Evolutionary conservation across 2,797 vertebrate genomes (phyloP), one percentile per base, ranked within the genome.

Genomic region (Cirrhinus mrigala): DNA sequence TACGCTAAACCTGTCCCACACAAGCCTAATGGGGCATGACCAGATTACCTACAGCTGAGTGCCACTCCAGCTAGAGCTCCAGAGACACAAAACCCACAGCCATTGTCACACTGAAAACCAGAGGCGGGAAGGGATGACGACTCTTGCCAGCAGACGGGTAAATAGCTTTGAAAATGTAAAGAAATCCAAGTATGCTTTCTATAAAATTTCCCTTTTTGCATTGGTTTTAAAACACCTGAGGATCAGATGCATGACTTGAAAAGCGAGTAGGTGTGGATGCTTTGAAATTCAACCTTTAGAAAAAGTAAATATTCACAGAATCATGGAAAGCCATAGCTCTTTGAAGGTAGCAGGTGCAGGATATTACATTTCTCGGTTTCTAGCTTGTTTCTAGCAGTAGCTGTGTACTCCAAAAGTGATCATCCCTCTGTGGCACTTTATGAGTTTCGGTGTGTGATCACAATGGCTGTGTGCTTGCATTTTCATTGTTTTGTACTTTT

Each of bases 21-120:
- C 87, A 68, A 69, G 84, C 74, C 87, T 92, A 93, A 94, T 92
- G 89, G 88, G 91, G 89, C 79, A 33, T 91, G 92, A 92, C 90
- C 87, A 92, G 90, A 93, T 92, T 93, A 92, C 46, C 29, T 69
- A 81, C 88, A 87, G 82, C 85, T 88, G 86, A 89, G 76, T 85
- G 71, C 70, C 60, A 87, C 89, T 87, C 48, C 74, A 44, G 58
- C 40, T 60, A 46, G 18, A 74, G 56, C 84, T 79, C 58, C 70
- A 16, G 85, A 88, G 83, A 56, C 54, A 82, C 82, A 40, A 83
- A 74, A 33, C 69, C 70, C 44, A 64, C 24, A 20, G 24, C 27
- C 18, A 81, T 69, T 81, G 79, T 81, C 62, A 33, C 16, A 33
- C 60, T 9, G 58, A 48, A 78, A 78, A 60, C 22, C 33, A n/a